Conservation (phyloP, 1,140 invertebrate genomes). For the Dufourea novaeangliae region DNA sequence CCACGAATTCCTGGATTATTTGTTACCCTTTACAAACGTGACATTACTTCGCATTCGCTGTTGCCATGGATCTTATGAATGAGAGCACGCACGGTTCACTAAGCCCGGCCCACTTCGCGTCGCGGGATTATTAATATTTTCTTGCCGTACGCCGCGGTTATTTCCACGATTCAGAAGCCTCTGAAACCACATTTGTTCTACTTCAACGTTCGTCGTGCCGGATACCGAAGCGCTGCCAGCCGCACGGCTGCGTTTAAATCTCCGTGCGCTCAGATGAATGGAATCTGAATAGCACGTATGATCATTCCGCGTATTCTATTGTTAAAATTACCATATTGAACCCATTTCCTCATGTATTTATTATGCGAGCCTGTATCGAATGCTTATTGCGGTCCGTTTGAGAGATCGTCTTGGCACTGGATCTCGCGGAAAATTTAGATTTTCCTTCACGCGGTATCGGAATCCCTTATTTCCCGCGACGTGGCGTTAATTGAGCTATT, state of each 20-base stretch:
- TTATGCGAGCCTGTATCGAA: slow-evolving; percentile 9
- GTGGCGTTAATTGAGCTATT: neutral
- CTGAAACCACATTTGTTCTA: slow-evolving; percentile 19
- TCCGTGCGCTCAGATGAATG: slow-evolving; percentile 10
- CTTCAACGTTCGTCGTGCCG: neutral
- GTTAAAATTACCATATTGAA: slow-evolving; percentile 14
- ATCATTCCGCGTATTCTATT: slow-evolving; percentile 8
- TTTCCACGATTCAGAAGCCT: neutral
- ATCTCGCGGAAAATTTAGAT: neutral
- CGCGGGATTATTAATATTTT: slow-evolving; percentile 26
- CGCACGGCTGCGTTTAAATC: slow-evolving; percentile 34
- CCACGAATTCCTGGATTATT: neutral
- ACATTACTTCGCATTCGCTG: neutral
- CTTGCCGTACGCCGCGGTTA: neutral
- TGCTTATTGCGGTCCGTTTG: neutral
- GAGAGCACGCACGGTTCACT: neutral
- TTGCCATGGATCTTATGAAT: neutral
- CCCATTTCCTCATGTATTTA: slow-evolving; percentile 20
- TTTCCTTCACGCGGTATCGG: neutral
- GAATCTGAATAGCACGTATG: slow-evolving; percentile 19
- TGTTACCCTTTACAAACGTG: neutral
- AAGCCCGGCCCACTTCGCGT: neutral
- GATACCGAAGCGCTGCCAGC: neutral
- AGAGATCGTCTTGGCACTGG: neutral
- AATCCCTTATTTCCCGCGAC: neutral